Base-by-base conservation (phyloP, 2,113 vertebrate species). In the Epinephelus moara region DNA sequence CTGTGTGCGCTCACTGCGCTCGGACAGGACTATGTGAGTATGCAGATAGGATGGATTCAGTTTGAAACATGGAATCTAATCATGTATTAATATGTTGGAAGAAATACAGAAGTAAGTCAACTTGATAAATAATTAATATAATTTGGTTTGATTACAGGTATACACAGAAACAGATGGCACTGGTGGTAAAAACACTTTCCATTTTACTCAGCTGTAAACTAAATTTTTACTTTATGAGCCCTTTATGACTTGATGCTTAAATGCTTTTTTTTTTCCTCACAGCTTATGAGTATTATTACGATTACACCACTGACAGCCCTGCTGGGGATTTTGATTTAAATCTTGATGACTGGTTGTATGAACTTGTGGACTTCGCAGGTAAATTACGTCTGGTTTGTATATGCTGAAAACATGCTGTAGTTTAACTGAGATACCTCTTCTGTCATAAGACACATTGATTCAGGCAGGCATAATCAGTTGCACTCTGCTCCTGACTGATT, bases 1-100 rank as follows among this genome's bases (percentile, higher is more conserved):
- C 25, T 92, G 25, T 86, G 82, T 49, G 55, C 52, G 5, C 42
- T 88, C 47, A 21, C 63, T 74, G 70, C 42, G 0, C 42, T 75
- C n/a, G 86, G 80, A 60, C 61, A 80, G 71, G 84, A 75, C 14
- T 14, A 33, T 78, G 92, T 93, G 70, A 84, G 92, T 88, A 73
- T 75, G 53, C 14, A n/a, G 6, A 3, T 4, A 19, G 25, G 18
- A 61, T 21, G 17, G 23, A 25, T n/a, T 30, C 12, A 17, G 4
- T 8, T 14, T 47, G 8, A 66, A 42, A 30, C 17, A 11, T 59
- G 37, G 15, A 56, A 47, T 68, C 6, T 23, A 15, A 21, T 6
- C 14, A 45, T 55, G n/a, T 13, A 4, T 23, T 19, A 1, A 49
- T 47, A 49, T 57, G 57, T 30, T 40, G 49, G 60, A 25, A 40